These are phyloP conservation scores for Lochmaea crataegi DNA, from an alignment of 2,888 invertebrate species.

Conservation along the genomic window DNA sequence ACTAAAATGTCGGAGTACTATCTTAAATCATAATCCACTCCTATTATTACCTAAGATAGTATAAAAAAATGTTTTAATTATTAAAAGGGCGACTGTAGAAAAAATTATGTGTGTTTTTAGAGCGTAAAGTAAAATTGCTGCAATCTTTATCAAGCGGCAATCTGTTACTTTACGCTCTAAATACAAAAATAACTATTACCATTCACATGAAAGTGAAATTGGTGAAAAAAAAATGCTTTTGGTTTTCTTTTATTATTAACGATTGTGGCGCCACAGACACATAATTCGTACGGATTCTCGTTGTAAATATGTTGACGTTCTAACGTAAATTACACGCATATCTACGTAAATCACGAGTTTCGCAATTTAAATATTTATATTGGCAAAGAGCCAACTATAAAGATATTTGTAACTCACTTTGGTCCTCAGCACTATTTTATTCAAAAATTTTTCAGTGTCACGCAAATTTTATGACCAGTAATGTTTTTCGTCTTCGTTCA, in stretches of 20 bases:
- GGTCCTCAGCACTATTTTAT: not conserved
- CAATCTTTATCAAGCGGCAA: too few species aligned
- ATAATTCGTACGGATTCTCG: not conserved
- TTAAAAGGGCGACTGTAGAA: too few species aligned
- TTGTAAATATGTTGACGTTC: not conserved
- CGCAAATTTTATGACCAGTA: not conserved
- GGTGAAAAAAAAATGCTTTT: not conserved
- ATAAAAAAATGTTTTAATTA: too few species aligned
- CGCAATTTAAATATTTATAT: not conserved
- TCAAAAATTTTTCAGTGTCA: not conserved
- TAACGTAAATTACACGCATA: not conserved
- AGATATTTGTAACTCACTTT: not conserved
- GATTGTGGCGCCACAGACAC: not conserved
- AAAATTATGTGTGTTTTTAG: too few species aligned
- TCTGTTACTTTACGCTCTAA: too few species aligned
- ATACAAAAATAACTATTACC: too few species aligned
- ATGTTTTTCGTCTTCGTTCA: too few species aligned
- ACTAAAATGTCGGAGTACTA: too few species aligned
- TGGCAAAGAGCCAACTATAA: conserved; percentile 1
- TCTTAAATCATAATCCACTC: too few species aligned
- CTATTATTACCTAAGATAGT: too few species aligned
- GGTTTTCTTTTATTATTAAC: not conserved
- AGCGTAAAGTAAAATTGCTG: too few species aligned
- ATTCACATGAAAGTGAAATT: too few species aligned
- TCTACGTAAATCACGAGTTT: not conserved